Conservation (phyloP, 2,113 vertebrate genomes). For the Gymnobelideus leadbeateri region DNA sequence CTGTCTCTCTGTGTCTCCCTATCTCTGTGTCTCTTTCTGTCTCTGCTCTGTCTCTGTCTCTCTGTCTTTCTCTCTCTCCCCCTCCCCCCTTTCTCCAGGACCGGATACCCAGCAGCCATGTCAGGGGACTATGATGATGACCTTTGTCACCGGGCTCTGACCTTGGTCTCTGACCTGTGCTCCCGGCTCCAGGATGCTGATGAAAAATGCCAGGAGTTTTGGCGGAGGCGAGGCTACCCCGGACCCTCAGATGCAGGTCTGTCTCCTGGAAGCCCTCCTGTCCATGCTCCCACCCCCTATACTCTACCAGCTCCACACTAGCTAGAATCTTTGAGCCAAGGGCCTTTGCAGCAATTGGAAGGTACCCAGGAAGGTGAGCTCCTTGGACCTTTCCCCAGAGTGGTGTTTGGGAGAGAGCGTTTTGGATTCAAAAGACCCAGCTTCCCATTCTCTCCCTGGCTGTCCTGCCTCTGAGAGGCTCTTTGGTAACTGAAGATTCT, state of each 20-base stretch:
- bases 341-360: neutral
- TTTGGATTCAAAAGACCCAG: too few relatives aligned
- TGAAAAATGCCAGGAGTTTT: conserved; percentile 92
- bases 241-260: conserved; percentile 89
- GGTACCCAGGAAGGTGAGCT: neutral
- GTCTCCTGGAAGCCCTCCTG: neutral
- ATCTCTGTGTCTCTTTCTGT: neutral
- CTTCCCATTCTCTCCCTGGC: too few relatives aligned
- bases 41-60: neutral
- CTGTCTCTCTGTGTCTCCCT: neutral
- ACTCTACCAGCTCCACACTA: neutral
- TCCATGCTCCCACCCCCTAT: neutral
- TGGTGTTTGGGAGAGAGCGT: too few relatives aligned
- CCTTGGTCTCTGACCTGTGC: conserved; percentile 92
- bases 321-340: neutral
- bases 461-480: neutral
- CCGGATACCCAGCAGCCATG: conserved; percentile 84
- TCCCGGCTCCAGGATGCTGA: conserved; percentile 86
- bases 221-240: conserved; percentile 85
- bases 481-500: neutral
- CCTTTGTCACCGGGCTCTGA: conserved; percentile 91
- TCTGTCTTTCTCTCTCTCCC: neutral
- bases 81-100: neutral
- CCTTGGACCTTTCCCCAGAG: neutral
- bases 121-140: conserved; percentile 96